Conservation (phyloP, 2,113 vertebrate genomes). For the Toxotes jaculatrix region DNA sequence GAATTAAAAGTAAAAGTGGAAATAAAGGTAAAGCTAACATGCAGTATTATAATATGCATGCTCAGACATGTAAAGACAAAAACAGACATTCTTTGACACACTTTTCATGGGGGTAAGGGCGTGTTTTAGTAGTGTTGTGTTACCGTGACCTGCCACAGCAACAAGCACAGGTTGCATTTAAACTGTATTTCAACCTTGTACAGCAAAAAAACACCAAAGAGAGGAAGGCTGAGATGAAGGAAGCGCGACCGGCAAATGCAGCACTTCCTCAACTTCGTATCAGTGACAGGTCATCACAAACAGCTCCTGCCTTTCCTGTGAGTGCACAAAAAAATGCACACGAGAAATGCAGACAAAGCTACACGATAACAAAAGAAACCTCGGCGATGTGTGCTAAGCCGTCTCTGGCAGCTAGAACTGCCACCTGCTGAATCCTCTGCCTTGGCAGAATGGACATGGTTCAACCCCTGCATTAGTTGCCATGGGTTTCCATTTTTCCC, state of each 20-base stretch:
- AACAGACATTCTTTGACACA: not conserved
- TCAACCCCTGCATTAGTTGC: constrained; percentile 82
- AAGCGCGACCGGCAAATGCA: constrained; percentile 53
- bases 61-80: not conserved
- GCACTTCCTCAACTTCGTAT: constrained; percentile 62
- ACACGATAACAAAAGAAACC: constrained; percentile 8
- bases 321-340: not conserved
- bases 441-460: constrained; percentile 63
- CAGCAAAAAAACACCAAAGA: constrained; percentile 26
- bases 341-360: constrained; percentile 11
- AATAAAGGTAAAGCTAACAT: not conserved
- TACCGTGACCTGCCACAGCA: not conserved
- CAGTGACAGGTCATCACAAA: constrained; percentile 39
- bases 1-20: not conserved
- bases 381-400: constrained; percentile 7
- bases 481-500: constrained; percentile 78
- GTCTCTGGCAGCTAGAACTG: constrained; percentile 10
- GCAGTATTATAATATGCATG: not conserved
- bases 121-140: not conserved
- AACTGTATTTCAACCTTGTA: not conserved
- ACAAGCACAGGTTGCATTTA: constrained; percentile 3
- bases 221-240: constrained; percentile 29
- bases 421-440: constrained; percentile 71
- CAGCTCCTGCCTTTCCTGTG: constrained; percentile 17
- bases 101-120: not conserved